These are phyloP conservation scores for Eupsilia transversa DNA, from an alignment of 2,888 invertebrate species.

Conservation along the genomic window DNA sequence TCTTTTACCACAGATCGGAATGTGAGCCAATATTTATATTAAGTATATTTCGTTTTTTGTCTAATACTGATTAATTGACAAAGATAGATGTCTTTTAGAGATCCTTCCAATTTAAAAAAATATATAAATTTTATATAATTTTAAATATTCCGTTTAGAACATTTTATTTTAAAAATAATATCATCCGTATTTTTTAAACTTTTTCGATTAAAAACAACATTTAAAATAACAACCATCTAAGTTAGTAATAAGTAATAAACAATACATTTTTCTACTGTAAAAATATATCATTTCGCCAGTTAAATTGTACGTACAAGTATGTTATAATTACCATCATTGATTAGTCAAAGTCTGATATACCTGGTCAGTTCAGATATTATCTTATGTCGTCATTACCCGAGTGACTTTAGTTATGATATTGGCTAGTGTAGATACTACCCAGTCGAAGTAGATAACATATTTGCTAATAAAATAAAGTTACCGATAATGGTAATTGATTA, in stretches of 20 bases:
- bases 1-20: constrained; percentile 32
- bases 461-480: constrained; percentile 3
- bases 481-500: not conserved
- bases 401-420: constrained; percentile 5
- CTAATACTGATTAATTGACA: constrained; percentile 62
- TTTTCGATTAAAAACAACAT: constrained; percentile 41
- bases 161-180: constrained; percentile 15
- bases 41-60: constrained; percentile 11
- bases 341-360: constrained; percentile 24
- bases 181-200: not conserved
- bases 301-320: constrained; percentile 18
- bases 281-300: constrained; percentile 20
- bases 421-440: not conserved
- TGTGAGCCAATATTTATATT: constrained; percentile 37
- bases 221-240: constrained; percentile 52
- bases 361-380: constrained; percentile 26
- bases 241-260: constrained; percentile 36
- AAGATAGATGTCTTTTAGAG: constrained; percentile 50
- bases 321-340: constrained; percentile 4
- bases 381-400: not conserved
- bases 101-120: constrained; percentile 45
- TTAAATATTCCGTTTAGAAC: constrained; percentile 2
- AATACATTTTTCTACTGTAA: constrained; percentile 26
- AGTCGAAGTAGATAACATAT: constrained; percentile 12
- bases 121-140: constrained; percentile 27